These are phyloP conservation scores for Eudyptes chrysolophus DNA, from an alignment of 2,113 vertebrate genomes.

Conservation along the genomic window DNA sequence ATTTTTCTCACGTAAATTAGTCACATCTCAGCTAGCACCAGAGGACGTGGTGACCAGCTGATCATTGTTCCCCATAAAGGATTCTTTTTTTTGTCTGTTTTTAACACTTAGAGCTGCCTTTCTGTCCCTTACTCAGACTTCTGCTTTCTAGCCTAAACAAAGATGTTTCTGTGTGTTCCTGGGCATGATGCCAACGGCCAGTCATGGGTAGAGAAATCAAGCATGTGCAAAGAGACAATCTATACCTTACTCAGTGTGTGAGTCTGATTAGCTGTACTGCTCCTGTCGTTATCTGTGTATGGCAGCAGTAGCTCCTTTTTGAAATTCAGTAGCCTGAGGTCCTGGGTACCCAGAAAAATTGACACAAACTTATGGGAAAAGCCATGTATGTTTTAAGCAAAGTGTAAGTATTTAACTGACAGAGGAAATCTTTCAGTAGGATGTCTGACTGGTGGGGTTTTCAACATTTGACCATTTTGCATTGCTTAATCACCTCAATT, in stretches of 20 bases:
- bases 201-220: background rate
- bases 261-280: background rate
- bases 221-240: background rate
- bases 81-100: background rate
- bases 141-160: background rate
- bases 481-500: background rate
- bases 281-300: background rate
- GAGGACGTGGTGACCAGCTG: rapidly evolving
- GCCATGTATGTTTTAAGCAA: background rate
- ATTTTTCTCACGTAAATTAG: background rate
- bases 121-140: background rate
- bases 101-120: background rate
- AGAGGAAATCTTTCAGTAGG: background rate
- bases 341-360: background rate
- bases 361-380: background rate
- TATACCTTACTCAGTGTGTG: background rate
- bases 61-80: background rate
- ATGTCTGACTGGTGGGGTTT: background rate
- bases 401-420: background rate
- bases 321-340: background rate
- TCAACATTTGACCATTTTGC: background rate
- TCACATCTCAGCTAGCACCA: background rate
- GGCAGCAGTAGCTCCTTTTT: background rate
- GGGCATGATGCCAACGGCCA: background rate
- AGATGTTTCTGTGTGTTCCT: background rate